A percentile compares a stretch with the other conserved stretches of the same genome.
Conservation (phyloP, 2,797 vertebrate species). For the Argya squamiceps region DNA sequence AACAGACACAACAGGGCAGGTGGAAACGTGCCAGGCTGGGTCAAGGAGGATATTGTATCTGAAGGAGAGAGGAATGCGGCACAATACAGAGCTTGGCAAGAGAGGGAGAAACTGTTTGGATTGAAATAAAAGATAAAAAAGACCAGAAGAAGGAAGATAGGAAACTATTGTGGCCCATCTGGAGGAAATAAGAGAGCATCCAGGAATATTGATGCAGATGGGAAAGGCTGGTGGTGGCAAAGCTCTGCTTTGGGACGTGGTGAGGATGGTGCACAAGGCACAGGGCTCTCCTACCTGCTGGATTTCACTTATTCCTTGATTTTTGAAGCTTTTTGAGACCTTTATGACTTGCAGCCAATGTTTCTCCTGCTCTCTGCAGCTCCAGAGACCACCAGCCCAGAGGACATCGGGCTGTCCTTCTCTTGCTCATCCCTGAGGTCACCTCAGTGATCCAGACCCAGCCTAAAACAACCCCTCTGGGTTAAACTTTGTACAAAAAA, state of each 20-base stretch:
- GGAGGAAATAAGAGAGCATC: constrained; percentile 66
- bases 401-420: rapidly evolving
- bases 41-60: constrained; percentile 76
- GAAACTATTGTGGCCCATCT: constrained; percentile 68
- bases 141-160: constrained; percentile 43
- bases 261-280: rapidly evolving
- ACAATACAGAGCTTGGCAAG: constrained; percentile 70
- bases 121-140: constrained; percentile 75
- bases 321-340: background rate
- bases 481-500: background rate
- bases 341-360: rapidly evolving
- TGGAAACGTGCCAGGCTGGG: constrained; percentile 64
- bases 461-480: background rate
- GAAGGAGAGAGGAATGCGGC: constrained; percentile 70
- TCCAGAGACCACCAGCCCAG: background rate
- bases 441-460: background rate
- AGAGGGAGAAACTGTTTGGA: constrained; percentile 59
- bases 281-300: background rate
- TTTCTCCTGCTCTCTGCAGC: background rate
- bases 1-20: constrained; percentile 68
- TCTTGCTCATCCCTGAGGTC: background rate
- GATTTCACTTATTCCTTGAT: background rate
- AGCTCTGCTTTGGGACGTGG: background rate
- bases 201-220: constrained; percentile 25
- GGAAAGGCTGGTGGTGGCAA: background rate